Base-by-base conservation (phyloP, 2,888 invertebrate genomes). In the Leucophora obtusa region DNA sequence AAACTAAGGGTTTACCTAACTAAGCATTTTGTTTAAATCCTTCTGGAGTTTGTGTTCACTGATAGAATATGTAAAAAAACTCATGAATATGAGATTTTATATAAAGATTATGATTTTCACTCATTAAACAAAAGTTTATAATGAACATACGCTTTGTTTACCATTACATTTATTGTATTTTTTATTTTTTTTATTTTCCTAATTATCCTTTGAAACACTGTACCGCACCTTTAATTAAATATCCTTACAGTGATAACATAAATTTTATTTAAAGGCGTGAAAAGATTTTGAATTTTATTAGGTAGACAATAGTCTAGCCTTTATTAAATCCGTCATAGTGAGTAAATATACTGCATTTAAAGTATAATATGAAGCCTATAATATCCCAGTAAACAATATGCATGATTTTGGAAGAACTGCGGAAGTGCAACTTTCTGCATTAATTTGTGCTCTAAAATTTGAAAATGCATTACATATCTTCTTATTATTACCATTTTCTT, bases 181-280 rank as follows among this genome's bases (percentile, higher is more conserved):
- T 43, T n/a, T n/a, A n/a, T n/a, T n/a, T 43, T 35, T 38, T 38
- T 38, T 3, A 7, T 47, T 47, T n/a, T 47, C n/a, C 6, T 47
- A 47, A 47, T 47, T 47, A 53, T 54, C 53, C 11, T 54, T 54
- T 24, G 3, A 56, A 21, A 56, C 33, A 56, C 56, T 33, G 11
- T 6, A 18, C 11, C 53, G 18, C 53, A 9, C 53, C 21, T 53
- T 53, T 18, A 53, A 53, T 24, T 14, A 5, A 5, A 5, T 47
- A 28, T 47, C n/a, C 14, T 47, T 47, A 47, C n/a, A 47, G n/a
- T 7, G 6, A 24, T 24, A 4, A 28, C 28, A 28, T n/a, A 47
- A 43, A 43, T 43, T 43, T 1, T 43, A 43, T 1, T 43, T 43
- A 14, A 47, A 47, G 43, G 43, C 5, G 43, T 47, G 43, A 47